Base-by-base conservation (phyloP, 2,888 invertebrate species). In the Scaptomyza polygonia region DNA sequence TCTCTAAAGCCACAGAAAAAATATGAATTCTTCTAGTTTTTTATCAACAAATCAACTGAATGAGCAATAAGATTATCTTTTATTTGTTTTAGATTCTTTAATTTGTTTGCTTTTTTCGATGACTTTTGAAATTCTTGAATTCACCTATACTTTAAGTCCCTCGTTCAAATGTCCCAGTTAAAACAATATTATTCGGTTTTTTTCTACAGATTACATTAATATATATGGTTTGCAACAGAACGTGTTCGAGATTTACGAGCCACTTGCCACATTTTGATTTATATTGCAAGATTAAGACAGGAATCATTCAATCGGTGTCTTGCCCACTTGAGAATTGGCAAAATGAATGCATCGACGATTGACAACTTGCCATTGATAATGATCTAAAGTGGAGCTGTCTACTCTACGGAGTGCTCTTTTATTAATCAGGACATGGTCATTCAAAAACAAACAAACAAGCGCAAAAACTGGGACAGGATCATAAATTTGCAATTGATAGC, bases 401-500 rank as follows among this genome's bases (percentile, higher is more conserved):
- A n/a, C n/a, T n/a, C n/a, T n/a, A n/a, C n/a, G n/a, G n/a, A 58
- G 27, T 44, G 45, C 5, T 51, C 30, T 73, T 21, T 14, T 56
- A 14, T 5, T 43, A 71, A 61, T 53, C 58, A 69, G 78, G 67
- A 68, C 81, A 62, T 61, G 79, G 76, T 16, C 44, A 44, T 21
- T n/a, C 32, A 39, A 40, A 21, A 2, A 21, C 3, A 21, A 21
- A 34, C 8, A 29, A 9, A 29, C 29, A 29, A 7, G 3, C 29
- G 9, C 29, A 29, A 2, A 3, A 7, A 36, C 36, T 11, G 34
- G 29, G n/a, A 48, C 48, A 73, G 78, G 76, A 78, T 65, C 64
- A 57, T 81, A 81, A 81, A 79, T 82, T 64, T 58, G 49, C 53
- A 34, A 34, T 36, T 51, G 62, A 64, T 61, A 64, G 44, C 47